Conservation (phyloP, 2,113 vertebrate genomes). For the Cyprinodon tularosa region DNA sequence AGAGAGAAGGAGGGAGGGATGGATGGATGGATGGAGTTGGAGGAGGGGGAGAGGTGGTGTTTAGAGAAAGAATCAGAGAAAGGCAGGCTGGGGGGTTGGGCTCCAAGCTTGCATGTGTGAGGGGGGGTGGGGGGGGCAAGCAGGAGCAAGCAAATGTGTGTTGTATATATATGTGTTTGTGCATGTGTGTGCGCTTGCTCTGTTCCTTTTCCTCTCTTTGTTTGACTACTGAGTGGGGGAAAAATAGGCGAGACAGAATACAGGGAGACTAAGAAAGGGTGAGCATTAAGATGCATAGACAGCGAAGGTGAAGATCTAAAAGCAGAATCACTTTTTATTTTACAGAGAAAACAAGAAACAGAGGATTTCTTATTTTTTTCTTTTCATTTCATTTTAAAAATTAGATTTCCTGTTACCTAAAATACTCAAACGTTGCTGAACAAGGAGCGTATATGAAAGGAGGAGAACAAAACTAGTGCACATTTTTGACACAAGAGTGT, state of each 20-base stretch:
- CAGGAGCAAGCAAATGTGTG: conserved; percentile 62
- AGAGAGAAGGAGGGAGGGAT: conserved; percentile 51
- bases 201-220: conserved; percentile 85
- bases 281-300: conserved; percentile 63
- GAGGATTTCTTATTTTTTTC: conserved; percentile 47
- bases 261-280: conserved; percentile 61
- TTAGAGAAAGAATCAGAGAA: conserved; percentile 78
- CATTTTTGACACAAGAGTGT: conserved; percentile 61
- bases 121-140: conserved; percentile 62
- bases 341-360: conserved; percentile 46
- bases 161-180: conserved; percentile 52
- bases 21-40: conserved; percentile 44
- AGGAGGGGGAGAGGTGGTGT: conserved; percentile 78
- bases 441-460: conserved; percentile 26
- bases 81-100: conserved; percentile 82
- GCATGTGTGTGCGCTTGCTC: conserved; percentile 64
- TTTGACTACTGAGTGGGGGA: conserved; percentile 82
- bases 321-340: conserved; percentile 55
- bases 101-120: conserved; percentile 71
- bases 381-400: neutral
- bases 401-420: neutral
- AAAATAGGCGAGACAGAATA: conserved; percentile 72
- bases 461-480: conserved; percentile 32
- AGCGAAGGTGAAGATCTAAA: conserved; percentile 37
- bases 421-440: conserved; percentile 34